Conservation (phyloP, 2,797 vertebrate genomes). For the Chrosomus eos region DNA sequence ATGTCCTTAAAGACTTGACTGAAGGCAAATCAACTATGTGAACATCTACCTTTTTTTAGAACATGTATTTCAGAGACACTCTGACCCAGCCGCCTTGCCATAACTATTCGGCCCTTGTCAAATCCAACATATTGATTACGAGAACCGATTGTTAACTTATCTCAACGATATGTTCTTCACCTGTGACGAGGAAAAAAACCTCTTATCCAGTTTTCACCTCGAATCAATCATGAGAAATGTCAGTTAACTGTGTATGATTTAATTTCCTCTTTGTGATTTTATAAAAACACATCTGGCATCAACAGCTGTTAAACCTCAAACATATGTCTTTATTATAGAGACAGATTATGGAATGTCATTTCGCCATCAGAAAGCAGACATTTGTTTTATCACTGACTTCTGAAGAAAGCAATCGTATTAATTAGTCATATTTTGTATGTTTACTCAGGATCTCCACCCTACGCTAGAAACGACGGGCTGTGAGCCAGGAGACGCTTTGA, state of each 20-base stretch:
- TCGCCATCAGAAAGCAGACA: background rate
- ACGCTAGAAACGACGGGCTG: background rate
- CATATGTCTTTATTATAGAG: background rate
- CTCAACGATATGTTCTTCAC: no score
- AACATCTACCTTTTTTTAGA: no score
- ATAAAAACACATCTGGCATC: background rate
- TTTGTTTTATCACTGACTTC: background rate
- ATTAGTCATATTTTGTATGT: background rate
- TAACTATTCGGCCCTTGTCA: no score
- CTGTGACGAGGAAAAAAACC: background rate
- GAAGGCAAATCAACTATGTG: no score
- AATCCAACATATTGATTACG: no score
- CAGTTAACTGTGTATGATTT: background rate
- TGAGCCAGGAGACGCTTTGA: background rate
- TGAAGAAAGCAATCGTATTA: background rate
- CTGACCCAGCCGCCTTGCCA: no score
- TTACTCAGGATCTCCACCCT: conserved; percentile 22
- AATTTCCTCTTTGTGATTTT: background rate
- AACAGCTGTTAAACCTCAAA: background rate
- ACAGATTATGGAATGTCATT: background rate
- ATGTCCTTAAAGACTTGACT: no score
- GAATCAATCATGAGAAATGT: background rate
- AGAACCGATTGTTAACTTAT: no score
- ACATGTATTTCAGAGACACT: no score
- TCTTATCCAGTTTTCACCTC: background rate